A percentile compares a stretch with the other conserved stretches of the same genome.
phyloP scores from a whole-genome alignment of 2,888 invertebrate species.

The Hyposoter dolosus region DNA sequence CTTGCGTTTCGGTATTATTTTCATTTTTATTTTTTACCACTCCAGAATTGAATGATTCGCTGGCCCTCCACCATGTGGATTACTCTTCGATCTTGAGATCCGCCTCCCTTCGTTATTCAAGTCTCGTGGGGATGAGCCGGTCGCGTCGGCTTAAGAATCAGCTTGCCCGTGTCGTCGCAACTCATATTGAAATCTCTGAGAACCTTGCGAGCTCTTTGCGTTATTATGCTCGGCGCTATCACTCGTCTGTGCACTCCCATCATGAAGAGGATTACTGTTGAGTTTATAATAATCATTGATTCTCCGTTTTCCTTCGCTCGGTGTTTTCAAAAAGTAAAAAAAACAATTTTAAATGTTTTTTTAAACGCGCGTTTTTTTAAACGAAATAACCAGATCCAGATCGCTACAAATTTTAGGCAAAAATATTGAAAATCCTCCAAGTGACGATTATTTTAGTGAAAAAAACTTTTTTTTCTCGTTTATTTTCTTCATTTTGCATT shows the following conservation, averaged over 20 bases:
- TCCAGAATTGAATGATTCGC: slow-evolving; percentile 43
- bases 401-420: too few species aligned
- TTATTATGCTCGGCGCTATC: slow-evolving; percentile 98
- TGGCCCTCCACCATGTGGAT: slow-evolving; percentile 49
- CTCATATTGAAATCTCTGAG: slow-evolving; percentile 99
- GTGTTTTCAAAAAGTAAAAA: too few species aligned
- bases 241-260: slow-evolving; percentile 97
- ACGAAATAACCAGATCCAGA: too few species aligned
- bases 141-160: slow-evolving; percentile 93
- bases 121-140: slow-evolving; percentile 82
- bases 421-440: too few species aligned
- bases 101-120: slow-evolving; percentile 69
- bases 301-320: neutral
- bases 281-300: slow-evolving; percentile 63
- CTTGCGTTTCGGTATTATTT: slow-evolving; percentile 28
- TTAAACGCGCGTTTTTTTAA: too few species aligned
- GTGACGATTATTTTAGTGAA: too few species aligned
- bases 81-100: slow-evolving; percentile 47
- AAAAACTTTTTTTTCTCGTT: too few species aligned
- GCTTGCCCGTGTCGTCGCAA: slow-evolving; percentile 98
- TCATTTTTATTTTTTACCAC: slow-evolving; percentile 16
- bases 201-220: slow-evolving; percentile 95
- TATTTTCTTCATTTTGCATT: too few species aligned
- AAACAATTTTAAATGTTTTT: too few species aligned
- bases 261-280: slow-evolving; percentile 93